Evolutionary conservation across 2,888 invertebrate genomes (phyloP).

Genomic region (Lycia hirtaria): DNA sequence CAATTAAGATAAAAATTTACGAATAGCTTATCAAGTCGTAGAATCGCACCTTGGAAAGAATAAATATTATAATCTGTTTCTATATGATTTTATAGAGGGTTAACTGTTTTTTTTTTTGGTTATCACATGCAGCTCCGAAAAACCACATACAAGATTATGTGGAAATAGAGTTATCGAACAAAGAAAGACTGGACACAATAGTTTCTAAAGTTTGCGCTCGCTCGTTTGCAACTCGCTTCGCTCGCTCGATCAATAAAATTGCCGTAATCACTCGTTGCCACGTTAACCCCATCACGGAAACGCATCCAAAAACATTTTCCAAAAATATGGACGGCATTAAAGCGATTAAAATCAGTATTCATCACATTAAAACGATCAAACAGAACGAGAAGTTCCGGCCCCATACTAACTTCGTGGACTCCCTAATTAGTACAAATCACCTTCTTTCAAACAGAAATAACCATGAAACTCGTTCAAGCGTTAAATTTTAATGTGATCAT

Average conservation of each 20-base stretch:
- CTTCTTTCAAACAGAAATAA: slow-evolving; percentile 45
- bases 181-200: too few relatives aligned
- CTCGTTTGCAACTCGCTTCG: too few relatives aligned
- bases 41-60: too few relatives aligned
- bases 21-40: too few relatives aligned
- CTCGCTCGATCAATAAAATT: not conserved
- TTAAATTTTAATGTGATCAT: slow-evolving; percentile 70
- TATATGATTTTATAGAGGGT: too few relatives aligned
- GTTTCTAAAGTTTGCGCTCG: too few relatives aligned
- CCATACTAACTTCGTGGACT: slow-evolving; percentile 56
- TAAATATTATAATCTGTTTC: too few relatives aligned
- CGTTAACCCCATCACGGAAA: slow-evolving; percentile 2
- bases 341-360: slow-evolving; percentile 43
- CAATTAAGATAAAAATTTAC: too few relatives aligned
- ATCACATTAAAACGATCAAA: slow-evolving; percentile 55
- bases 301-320: not conserved
- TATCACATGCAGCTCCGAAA: too few relatives aligned
- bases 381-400: slow-evolving; percentile 52
- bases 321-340: slow-evolving; percentile 38
- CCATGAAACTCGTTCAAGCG: slow-evolving; percentile 59
- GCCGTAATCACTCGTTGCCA: not conserved
- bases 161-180: too few relatives aligned
- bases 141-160: too few relatives aligned
- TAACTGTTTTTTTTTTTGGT: too few relatives aligned
- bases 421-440: slow-evolving; percentile 78